Evolutionary conservation across 2,888 invertebrate genomes (phyloP), one percentile per base, ranked within the genome.

Genomic region (Digitonthophagus gazella): DNA sequence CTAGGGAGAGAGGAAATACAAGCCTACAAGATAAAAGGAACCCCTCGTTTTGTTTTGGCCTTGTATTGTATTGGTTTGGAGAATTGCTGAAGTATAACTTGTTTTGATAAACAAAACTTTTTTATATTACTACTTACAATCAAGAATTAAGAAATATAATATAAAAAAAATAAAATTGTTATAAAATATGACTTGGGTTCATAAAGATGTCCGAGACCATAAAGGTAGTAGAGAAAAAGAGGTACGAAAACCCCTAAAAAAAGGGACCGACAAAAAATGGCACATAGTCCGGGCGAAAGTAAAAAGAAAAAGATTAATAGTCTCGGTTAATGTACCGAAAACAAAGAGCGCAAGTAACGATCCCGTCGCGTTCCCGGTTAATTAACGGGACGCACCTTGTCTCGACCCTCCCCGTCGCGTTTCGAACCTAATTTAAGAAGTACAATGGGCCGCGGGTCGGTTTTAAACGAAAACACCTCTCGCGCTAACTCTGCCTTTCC

Each of bases 371-470:
- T 61, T 2, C 57, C 1, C 57, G 2, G 16, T 1, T 11, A 61
- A 61, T 61, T 61, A 20, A 61, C 61, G 18, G n/a, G 16, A 18
- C 19, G n/a, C 61, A 61, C 61, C 70, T 72, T 75, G 74, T 74
- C 75, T 74, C 74, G 74, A 71, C 73, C 73, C 72, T 74, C 76
- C 76, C 71, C 67, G 67, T 74, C 76, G 75, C 76, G 76, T 78
- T 78, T 79, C 77, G 77, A 79, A 79, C 78, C 78, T 79, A 79
- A 79, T 78, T 79, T 79, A 78, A 75, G 75, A 76, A 72, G 77
- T 78, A 80, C 80, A 81, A 81, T 80, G 78, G 80, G 79, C 77
- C 80, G 79, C 79, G 73, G 79, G 73, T 74, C 76, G 76, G 77
- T 79, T 80, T 78, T 71, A 68, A 67, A 69, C 70, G 72, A 72